Base-by-base conservation (phyloP, 2,113 vertebrate genomes). In the Oplegnathus fasciatus region DNA sequence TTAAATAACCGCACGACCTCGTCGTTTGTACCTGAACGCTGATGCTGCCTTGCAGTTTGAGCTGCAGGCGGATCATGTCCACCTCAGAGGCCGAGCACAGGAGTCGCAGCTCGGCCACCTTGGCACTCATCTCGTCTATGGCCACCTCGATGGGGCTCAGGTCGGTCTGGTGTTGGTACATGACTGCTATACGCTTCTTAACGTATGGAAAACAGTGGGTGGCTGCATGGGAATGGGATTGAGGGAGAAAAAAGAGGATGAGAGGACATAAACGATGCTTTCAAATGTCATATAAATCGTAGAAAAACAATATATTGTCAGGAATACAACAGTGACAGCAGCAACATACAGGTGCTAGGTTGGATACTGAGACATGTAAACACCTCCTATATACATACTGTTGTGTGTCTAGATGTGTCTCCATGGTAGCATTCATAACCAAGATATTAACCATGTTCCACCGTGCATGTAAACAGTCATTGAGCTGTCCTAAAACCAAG, bases 41-140 rank as follows among this genome's bases (percentile, higher is more conserved):
- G 91, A 99, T 96, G 67, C 98, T 99, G 89, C 98, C 98, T 85
- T 99, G 98, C 34, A 99, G 96, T 60, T 99, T 99, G 73, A 99
- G 95, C 94, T 99, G 98, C 90, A 99, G 94, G 9, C 97, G 97
- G 89, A 99, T 99, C 98, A 99, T 99, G 91, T 99, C 98, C n/a
- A 99, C 98, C 62, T 99, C 98, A 0, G 95, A 84, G 1, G 96
- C 96, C 0, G 97, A 96, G 86, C 97, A 98, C 76, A 99, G 96
- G 72, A 96, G 96, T 5, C 96, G 91, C 14, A 99, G 96, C 91
- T 99, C 98, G 0, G 95, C 94, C 88, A 99, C 98, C 83, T 99
- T 99, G 88, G 95, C 95, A 55, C 97, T 99, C 98, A 99, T 99
- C 94, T 99, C 98, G 2, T 99, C 98, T 13, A 99, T 98, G 87